Base-by-base conservation (phyloP, 2,888 invertebrate species). In the Ariolimax columbianus region DNA sequence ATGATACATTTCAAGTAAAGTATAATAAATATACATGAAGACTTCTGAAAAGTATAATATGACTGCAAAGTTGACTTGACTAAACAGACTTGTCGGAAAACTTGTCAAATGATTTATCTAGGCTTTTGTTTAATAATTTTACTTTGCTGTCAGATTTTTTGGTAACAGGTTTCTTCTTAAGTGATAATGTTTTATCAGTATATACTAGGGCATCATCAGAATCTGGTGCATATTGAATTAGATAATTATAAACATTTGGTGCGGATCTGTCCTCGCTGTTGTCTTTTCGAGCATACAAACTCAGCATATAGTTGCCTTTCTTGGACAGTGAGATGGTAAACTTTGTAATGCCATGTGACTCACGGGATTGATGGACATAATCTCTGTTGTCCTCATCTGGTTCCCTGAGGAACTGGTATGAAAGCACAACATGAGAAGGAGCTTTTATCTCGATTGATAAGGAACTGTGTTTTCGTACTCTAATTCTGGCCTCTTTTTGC, bases 381-480 rank as follows among this genome's bases (percentile, higher is more conserved):
- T 93, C 93, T 30, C 91, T 89, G 82, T 91, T 91, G 79, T 94
- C 93, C 80, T 93, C 92, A 80, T 93, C 93, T 2, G 93, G 93
- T 87, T 94, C 93, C 7, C 92, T 87, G 23, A 93, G 87, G 82
- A 94, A 90, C 68, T 93, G 92, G 84, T 88, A 92, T 0, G 93
- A 91, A n/a, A 93, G 83, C 47, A 91, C 89, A 0, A 92, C 87
- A 26, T 91, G 87, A 30, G 87, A 88, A 0, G 92, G 90, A 3
- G 90, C 91, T 47, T 89, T 89, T 2, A 94, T 84, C 83, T 94
- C 93, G 26, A 94, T 89, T 30, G 86, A 81, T 17, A 91, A 84
- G 19, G 89, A 84, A 77, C 89, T 91, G 23, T 87, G 79, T 38
- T 77, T 72, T 3, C 70, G 55, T 23, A 89, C 83, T 23, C 88